Percentiles rank a stretch among this genome's conserved stretches.
Evolutionary conservation across 2,888 invertebrate species (phyloP).

Genomic region (Auanema sp.): DNA sequence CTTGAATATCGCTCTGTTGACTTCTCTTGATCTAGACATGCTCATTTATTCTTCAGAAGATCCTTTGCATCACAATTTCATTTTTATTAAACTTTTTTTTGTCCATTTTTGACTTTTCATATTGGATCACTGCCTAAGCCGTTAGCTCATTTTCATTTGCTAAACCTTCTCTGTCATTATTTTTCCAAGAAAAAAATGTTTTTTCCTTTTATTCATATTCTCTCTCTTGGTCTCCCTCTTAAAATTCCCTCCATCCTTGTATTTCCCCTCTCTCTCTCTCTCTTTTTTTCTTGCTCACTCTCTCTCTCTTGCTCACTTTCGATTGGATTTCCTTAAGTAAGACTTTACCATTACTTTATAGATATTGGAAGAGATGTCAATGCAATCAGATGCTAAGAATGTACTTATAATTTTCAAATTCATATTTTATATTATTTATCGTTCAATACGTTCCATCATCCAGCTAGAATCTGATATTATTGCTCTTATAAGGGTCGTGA

Average conservation of each 20-base stretch:
- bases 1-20: too few species aligned
- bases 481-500: conserved; percentile 8
- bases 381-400: conserved; percentile 15
- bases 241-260: conserved; percentile 18
- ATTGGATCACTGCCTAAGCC: too few species aligned
- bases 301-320: conserved; percentile 6
- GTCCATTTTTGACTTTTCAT: background rate
- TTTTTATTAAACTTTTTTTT: background rate
- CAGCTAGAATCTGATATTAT: conserved; percentile 21
- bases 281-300: conserved; percentile 8
- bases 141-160: too few species aligned
- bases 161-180: too few species aligned
- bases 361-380: background rate
- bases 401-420: conserved; percentile 16
- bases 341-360: too few species aligned
- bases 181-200: too few species aligned
- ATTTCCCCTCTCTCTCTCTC: conserved; percentile 14
- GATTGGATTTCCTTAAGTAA: too few species aligned
- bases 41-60: too few species aligned
- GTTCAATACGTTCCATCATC: conserved; percentile 13
- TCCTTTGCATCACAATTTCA: too few species aligned
- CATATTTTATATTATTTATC: conserved; percentile 17
- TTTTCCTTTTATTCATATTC: background rate
- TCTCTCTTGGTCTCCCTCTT: conserved; percentile 3
- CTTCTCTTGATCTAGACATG: too few species aligned